A percentile compares a stretch with the other conserved stretches of the same genome.
Evolutionary conservation across 2,113 vertebrate genomes (phyloP).

Genomic region (Atherinomorus stipes): DNA sequence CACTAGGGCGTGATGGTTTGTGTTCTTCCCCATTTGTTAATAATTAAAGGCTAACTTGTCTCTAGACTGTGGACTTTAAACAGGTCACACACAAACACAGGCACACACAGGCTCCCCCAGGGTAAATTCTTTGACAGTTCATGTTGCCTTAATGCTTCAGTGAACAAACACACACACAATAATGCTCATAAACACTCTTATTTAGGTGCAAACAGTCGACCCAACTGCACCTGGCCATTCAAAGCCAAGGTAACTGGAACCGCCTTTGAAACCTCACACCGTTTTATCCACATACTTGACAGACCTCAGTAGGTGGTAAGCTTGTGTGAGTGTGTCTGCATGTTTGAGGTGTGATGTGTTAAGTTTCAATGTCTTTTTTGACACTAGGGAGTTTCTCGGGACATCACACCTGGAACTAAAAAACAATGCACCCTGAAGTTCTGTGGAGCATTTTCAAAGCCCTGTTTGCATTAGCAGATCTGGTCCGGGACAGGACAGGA

Average conservation of each 20-base stretch:
- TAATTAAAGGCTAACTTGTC: constrained; percentile 77
- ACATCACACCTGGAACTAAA: constrained; percentile 19
- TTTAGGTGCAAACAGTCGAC: constrained; percentile 48
- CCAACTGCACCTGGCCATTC: constrained; percentile 62
- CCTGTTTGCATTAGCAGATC: too few species aligned
- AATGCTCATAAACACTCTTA: constrained; percentile 21
- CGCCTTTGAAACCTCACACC: constrained; percentile 54
- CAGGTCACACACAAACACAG: constrained; percentile 46
- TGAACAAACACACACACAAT: constrained; percentile 36
- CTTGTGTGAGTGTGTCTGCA: not conserved
- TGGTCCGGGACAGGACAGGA: too few species aligned
- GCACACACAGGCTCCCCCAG: constrained; percentile 40
- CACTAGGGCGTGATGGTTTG: constrained; percentile 38
- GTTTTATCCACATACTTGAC: constrained; percentile 44
- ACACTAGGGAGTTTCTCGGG: constrained; percentile 3
- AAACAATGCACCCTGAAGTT: constrained; percentile 2
- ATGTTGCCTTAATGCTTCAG: constrained; percentile 49
- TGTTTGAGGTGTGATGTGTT: constrained; percentile 4
- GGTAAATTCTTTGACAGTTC: constrained; percentile 69
- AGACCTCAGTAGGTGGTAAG: not conserved
- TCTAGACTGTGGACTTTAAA: constrained; percentile 75
- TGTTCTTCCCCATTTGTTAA: constrained; percentile 74
- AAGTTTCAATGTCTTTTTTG: not conserved
- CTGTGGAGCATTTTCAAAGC: not conserved
- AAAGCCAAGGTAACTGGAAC: constrained; percentile 60